These are phyloP conservation scores for Rallus limicola DNA, from an alignment of 2,113 vertebrate species.

Conservation along the genomic window DNA sequence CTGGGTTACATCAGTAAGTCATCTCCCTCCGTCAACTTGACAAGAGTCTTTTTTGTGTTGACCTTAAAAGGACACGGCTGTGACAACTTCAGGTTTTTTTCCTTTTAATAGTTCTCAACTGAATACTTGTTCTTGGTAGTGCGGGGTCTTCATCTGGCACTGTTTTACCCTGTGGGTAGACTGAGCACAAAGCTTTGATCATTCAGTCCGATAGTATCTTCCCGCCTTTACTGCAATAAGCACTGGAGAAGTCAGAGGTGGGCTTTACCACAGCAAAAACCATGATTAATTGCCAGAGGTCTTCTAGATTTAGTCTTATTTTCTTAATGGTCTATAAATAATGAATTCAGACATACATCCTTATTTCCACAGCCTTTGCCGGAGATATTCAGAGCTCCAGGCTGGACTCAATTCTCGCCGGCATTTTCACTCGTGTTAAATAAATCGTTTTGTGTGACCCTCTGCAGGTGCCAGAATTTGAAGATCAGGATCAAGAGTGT, in stretches of 20 bases:
- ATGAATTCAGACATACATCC: background rate
- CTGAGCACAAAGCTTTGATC: background rate
- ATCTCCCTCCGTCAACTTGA: slow-evolving; percentile 28
- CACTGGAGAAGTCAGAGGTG: background rate
- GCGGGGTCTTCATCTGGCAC: background rate
- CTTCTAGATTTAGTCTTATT: slow-evolving; percentile 10
- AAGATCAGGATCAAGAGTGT: background rate
- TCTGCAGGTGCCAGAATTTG: background rate
- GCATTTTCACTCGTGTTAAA: background rate
- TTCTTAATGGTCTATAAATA: slow-evolving; percentile 36
- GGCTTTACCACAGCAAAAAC: background rate
- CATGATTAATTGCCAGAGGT: background rate
- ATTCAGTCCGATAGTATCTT: background rate
- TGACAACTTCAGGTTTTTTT: background rate
- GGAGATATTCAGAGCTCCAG: background rate
- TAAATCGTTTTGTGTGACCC: background rate
- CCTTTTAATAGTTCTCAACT: slow-evolving; percentile 16
- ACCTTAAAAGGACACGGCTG: slow-evolving; percentile 61
- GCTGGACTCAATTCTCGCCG: background rate
- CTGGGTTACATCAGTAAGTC: slow-evolving; percentile 54
- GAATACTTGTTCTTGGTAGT: background rate
- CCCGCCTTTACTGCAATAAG: background rate
- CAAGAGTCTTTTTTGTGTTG: slow-evolving; percentile 36
- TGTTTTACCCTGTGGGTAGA: background rate
- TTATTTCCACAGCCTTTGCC: slow-evolving; percentile 20